phyloP scores from a whole-genome alignment of 2,113 vertebrate species.

The Crocuta crocuta region DNA sequence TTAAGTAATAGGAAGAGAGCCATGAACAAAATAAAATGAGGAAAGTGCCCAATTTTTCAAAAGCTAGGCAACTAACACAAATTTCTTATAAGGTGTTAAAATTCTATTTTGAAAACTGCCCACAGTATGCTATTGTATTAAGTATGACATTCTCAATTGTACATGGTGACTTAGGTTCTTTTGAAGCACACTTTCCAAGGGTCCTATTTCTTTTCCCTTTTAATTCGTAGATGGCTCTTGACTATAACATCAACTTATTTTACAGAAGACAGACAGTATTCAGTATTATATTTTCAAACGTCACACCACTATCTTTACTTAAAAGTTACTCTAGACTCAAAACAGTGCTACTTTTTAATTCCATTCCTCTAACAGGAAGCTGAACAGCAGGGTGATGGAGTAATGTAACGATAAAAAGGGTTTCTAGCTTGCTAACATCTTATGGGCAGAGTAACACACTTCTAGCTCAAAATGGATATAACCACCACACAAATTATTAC shows the following conservation, averaged over 20 bases:
- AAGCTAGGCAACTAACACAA: neutral
- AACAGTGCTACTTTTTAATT: neutral
- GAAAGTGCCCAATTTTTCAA: slow-evolving; percentile 33
- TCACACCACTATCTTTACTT: neutral
- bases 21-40: neutral
- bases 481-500: slow-evolving; percentile 31
- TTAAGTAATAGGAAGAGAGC: neutral
- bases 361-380: neutral
- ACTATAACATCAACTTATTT: neutral
- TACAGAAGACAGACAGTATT: neutral
- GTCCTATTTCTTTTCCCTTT: neutral
- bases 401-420: slow-evolving; percentile 17
- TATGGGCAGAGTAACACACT: neutral
- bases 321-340: neutral
- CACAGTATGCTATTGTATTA: neutral
- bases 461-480: slow-evolving; percentile 35
- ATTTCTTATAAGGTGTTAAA: neutral
- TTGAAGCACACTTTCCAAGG: neutral
- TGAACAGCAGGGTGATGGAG: neutral
- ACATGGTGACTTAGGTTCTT: neutral
- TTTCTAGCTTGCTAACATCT: neutral
- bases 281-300: neutral
- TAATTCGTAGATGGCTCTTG: neutral
- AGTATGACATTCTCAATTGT: neutral
- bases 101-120: neutral